Percentiles rank a stretch among this genome's conserved stretches.
phyloP scores from a whole-genome alignment of 2,113 vertebrate species.

The Crotalus horridus region DNA sequence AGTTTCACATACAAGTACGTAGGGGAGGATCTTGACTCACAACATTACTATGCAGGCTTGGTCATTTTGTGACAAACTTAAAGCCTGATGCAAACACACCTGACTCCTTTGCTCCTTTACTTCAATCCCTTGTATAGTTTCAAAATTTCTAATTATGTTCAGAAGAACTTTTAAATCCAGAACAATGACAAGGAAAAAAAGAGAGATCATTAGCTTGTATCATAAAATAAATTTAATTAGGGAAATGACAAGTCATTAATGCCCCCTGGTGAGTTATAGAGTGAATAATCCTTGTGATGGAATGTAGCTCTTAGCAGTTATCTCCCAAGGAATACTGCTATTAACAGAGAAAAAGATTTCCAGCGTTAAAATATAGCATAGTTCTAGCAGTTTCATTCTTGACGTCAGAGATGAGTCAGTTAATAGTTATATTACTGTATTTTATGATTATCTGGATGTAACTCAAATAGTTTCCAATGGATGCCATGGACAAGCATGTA shows the following conservation, averaged over 20 bases:
- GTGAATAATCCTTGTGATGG: neutral
- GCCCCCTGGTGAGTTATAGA: neutral
- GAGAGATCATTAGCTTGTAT: neutral
- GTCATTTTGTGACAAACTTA: neutral
- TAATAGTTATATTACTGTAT: neutral
- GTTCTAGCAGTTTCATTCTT: neutral
- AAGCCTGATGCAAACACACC: neutral
- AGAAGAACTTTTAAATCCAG: neutral
- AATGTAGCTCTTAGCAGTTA: neutral
- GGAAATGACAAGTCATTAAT: neutral
- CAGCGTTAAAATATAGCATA: neutral
- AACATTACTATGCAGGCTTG: neutral
- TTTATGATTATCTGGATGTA: neutral
- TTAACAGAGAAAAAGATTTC: neutral
- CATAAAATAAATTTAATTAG: neutral
- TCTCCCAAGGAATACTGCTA: neutral
- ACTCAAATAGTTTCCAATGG: neutral
- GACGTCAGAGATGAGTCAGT: neutral
- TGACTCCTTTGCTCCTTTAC: neutral
- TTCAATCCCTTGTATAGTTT: neutral
- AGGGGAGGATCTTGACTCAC: neutral
- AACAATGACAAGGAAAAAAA: neutral
- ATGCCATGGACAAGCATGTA: neutral
- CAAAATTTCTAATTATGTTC: neutral
- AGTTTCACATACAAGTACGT: neutral